Evolutionary conservation across 2,797 vertebrate species (phyloP).

Genomic region (Huso huso): DNA sequence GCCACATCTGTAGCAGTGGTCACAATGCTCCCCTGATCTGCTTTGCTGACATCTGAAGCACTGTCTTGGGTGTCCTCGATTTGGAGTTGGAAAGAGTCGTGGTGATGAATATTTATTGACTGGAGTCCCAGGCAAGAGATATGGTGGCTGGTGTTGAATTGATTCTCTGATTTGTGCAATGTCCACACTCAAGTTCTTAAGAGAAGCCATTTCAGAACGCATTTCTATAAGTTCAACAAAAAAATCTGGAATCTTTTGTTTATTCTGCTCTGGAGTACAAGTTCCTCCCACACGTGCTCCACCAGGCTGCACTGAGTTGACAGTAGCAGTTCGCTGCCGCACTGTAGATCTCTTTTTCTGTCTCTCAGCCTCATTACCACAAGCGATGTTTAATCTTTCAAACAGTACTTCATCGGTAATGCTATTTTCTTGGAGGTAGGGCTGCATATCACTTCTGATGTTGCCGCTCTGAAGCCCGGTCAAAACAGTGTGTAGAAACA

Average conservation of each 20-base stretch:
- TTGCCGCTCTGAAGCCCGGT: slow-evolving; percentile 1
- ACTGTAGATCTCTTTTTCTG: background rate
- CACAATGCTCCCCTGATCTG: slow-evolving; percentile 2
- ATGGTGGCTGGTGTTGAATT: slow-evolving; percentile 12
- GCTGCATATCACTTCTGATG: background rate
- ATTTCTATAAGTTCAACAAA: slow-evolving; percentile 14
- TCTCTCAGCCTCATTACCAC: slow-evolving; percentile 2
- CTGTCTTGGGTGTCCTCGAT: background rate
- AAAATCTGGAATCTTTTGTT: slow-evolving; percentile 4
- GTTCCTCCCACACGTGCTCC: background rate
- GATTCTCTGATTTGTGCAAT: slow-evolving; percentile 18
- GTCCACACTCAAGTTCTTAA: slow-evolving; percentile 9
- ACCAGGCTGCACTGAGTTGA: slow-evolving; percentile 9
- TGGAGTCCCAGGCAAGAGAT: too few species aligned
- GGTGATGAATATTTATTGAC: slow-evolving; percentile 8
- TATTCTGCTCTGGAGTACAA: background rate
- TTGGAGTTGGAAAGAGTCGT: background rate
- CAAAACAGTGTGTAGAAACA: slow-evolving; percentile 10
- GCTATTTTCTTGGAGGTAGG: background rate
- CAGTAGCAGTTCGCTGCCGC: background rate
- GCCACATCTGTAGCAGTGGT: slow-evolving; percentile 16
- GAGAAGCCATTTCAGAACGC: slow-evolving; percentile 12
- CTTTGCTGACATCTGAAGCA: slow-evolving; percentile 16
- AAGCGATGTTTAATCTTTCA: background rate
- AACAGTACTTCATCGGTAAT: slow-evolving; percentile 1